A percentile compares a stretch with the other conserved stretches of the same genome.
Conservation (phyloP, 2,888 invertebrate genomes). For the Microplitis manilae region DNA sequence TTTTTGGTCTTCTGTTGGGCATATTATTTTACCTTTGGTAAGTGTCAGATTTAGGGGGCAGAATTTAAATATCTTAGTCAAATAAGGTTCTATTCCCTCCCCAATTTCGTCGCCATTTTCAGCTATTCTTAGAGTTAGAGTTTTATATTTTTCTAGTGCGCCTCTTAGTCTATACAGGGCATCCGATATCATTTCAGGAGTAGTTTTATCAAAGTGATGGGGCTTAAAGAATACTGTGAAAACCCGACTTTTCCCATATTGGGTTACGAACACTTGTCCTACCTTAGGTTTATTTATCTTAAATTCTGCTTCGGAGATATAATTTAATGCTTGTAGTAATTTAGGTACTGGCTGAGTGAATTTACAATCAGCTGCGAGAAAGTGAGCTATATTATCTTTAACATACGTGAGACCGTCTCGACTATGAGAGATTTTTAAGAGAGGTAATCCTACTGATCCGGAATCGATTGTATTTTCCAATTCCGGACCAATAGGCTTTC, state of each 20-base stretch:
- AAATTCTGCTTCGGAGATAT: background rate
- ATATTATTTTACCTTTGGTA: constrained; percentile 22
- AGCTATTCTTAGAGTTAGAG: background rate
- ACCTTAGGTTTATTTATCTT: background rate
- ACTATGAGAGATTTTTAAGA: background rate
- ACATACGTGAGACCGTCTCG: constrained; percentile 28
- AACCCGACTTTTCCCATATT: background rate
- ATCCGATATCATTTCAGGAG: background rate
- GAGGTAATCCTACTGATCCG: background rate
- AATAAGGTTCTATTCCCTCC: no score
- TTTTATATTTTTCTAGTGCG: background rate
- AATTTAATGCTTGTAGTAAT: constrained; percentile 6
- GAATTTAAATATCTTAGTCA: no score
- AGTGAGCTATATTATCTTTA: constrained; percentile 31
- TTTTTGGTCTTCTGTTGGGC: constrained; percentile 21
- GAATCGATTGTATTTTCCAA: no score
- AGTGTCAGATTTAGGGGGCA: constrained; percentile 9
- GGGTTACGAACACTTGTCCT: constrained; percentile 7
- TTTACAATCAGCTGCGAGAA: constrained; percentile 30
- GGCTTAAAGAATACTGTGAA: constrained; percentile 15
- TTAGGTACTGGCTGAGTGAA: constrained; percentile 5
- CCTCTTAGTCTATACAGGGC: background rate
- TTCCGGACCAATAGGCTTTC: background rate
- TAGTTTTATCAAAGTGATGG: constrained; percentile 18
- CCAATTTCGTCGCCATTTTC: no score